Conservation (phyloP, 2,113 vertebrate species). For the Solenodon paradoxus region DNA sequence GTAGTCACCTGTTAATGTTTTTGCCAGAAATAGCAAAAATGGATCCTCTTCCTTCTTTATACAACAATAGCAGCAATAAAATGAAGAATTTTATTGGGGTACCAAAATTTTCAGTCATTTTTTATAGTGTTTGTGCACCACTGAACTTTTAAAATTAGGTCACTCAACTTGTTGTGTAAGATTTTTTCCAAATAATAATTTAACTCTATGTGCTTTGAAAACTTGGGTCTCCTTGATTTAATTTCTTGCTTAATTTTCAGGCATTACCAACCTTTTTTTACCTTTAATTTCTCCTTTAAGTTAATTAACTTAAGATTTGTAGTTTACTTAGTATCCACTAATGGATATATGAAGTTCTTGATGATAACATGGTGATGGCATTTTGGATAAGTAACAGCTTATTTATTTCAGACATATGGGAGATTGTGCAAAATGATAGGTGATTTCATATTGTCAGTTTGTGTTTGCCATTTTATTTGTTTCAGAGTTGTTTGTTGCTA, state of each 20-base stretch:
- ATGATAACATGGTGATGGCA: neutral
- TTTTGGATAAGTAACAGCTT: constrained; percentile 23
- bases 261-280: neutral
- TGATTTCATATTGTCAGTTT: neutral
- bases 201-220: neutral
- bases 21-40: neutral
- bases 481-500: neutral
- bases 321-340: neutral
- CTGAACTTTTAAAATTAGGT: neutral
- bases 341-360: neutral
- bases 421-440: neutral
- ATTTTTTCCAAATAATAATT: neutral
- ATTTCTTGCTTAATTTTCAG: constrained; percentile 17
- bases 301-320: neutral
- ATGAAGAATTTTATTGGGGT: neutral
- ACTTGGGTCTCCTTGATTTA: neutral
- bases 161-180: neutral
- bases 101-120: neutral
- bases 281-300: neutral
- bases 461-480: neutral
- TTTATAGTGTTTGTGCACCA: neutral
- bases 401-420: neutral
- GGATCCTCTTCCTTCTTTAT: neutral
- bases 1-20: neutral
- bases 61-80: neutral